Percentiles rank a stretch among this genome's conserved stretches.
These are phyloP conservation scores for Thripadectes ignobilis DNA, from an alignment of 2,797 vertebrate species.

Conservation along the genomic window DNA sequence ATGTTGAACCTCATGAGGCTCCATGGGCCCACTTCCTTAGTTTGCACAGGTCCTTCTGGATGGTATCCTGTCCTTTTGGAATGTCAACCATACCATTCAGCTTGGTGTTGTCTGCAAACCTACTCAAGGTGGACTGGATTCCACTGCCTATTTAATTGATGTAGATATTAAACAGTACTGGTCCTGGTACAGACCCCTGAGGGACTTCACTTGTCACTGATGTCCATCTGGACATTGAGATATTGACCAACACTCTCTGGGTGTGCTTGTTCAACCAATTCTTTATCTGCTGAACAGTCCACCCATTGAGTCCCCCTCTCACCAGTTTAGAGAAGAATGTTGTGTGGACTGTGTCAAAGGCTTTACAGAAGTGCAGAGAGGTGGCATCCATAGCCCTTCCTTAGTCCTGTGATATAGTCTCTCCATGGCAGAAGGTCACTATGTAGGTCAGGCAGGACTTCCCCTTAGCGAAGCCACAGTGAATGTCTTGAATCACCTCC, in stretches of 20 bases:
- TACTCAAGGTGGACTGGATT: background rate
- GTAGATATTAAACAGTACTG: background rate
- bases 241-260: background rate
- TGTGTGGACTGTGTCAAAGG: background rate
- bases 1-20: background rate
- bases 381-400: background rate
- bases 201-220: background rate
- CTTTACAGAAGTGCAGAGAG: background rate
- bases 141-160: background rate
- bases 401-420: background rate
- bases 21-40: background rate
- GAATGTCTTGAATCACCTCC: background rate
- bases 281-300: background rate
- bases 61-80: background rate
- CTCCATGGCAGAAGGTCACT: background rate
- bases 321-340: background rate
- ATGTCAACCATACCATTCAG: background rate
- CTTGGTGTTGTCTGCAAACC: background rate
- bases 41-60: background rate
- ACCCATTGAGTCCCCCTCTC: background rate
- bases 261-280: background rate
- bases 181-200: background rate
- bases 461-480: background rate
- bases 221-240: background rate
- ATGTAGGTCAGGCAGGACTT: background rate